Conservation (phyloP, 2,797 vertebrate genomes). For the Oreortyx pictus region DNA sequence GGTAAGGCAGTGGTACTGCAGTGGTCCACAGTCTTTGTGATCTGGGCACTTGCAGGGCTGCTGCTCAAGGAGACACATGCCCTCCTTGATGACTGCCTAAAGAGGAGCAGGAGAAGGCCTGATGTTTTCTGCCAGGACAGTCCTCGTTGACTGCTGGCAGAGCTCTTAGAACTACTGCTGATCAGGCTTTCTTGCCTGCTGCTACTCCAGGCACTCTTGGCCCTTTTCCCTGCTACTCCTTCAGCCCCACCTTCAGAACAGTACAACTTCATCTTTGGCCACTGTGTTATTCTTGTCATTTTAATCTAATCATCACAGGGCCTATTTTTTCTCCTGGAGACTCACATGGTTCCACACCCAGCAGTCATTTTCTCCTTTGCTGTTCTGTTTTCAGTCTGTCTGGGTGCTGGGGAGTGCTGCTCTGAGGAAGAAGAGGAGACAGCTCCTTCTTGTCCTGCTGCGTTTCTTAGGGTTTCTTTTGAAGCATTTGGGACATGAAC, state of each 20-base stretch:
- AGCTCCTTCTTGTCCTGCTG: neutral
- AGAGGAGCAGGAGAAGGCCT: neutral
- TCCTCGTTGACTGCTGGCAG: fast-evolving
- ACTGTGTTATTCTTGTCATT: fast-evolving
- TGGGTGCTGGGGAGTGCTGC: neutral
- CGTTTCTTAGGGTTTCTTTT: neutral
- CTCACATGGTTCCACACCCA: fast-evolving
- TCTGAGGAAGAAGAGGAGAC: neutral
- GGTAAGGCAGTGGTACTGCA: neutral
- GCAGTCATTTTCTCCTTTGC: neutral
- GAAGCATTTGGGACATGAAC: too few species aligned
- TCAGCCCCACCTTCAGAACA: neutral
- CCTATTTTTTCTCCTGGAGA: fast-evolving
- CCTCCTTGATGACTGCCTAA: neutral
- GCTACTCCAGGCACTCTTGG: neutral
- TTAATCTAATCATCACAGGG: fast-evolving
- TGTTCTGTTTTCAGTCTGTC: neutral
- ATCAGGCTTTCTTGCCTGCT: neutral
- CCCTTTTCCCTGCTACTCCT: neutral
- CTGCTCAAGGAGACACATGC: neutral
- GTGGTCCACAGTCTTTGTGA: neutral
- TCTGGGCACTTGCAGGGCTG: neutral
- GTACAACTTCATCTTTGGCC: neutral
- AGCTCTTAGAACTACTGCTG: fast-evolving
- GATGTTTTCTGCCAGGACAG: neutral